phyloP scores from a whole-genome alignment of 2,888 invertebrate genomes.

The Arctia plantaginis region DNA sequence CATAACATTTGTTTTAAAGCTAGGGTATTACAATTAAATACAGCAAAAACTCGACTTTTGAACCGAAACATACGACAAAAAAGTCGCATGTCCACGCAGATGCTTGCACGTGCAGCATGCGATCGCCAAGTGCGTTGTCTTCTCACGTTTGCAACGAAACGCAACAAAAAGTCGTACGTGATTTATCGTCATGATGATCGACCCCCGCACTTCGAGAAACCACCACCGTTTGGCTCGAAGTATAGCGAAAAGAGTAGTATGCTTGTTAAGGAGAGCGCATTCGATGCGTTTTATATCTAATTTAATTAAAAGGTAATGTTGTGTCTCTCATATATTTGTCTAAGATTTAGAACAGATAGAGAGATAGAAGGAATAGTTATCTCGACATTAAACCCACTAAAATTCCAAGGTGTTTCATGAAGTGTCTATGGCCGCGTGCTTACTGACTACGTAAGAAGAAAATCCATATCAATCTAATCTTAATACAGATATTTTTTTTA shows the following conservation, averaged over 20 bases:
- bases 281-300: conserved; percentile 18
- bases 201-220: conserved; percentile 50
- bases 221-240: conserved; percentile 35
- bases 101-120: conserved; percentile 67
- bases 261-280: conserved; percentile 30
- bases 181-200: conserved; percentile 67
- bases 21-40: conserved; percentile 19
- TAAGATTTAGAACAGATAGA: neutral
- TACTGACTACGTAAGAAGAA: neutral
- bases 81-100: conserved; percentile 58
- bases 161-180: conserved; percentile 65
- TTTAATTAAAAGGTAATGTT: neutral
- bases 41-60: conserved; percentile 46
- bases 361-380: neutral
- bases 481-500: neutral
- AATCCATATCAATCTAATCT: neutral
- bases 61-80: conserved; percentile 45
- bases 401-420: neutral
- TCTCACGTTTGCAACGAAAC: conserved; percentile 70
- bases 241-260: neutral
- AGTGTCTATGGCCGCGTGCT: neutral
- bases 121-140: conserved; percentile 61
- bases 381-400: neutral
- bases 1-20: conserved; percentile 12
- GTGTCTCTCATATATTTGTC: neutral